A percentile compares a stretch with the other conserved stretches of the same genome.
Conservation (phyloP, 2,888 invertebrate species). For the Encarsia formosa region DNA sequence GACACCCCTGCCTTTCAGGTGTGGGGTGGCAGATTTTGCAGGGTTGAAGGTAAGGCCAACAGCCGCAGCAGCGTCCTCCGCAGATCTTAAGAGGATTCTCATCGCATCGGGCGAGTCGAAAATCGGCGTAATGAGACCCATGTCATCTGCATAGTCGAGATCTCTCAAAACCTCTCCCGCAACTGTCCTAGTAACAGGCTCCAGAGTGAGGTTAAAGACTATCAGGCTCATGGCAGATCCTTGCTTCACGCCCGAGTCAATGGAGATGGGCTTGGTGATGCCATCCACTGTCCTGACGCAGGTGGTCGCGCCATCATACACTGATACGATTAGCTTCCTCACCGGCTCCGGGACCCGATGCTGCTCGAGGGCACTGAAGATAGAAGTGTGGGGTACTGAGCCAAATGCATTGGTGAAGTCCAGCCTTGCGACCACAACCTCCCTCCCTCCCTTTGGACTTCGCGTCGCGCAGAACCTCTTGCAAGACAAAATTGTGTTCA, state of each 20-base stretch:
- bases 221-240: slow-evolving; percentile 42
- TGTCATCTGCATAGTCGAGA: slow-evolving; percentile 28
- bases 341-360: slow-evolving; percentile 17
- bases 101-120: slow-evolving; percentile 30
- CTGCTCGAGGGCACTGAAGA: slow-evolving; percentile 26
- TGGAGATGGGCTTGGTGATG: slow-evolving; percentile 28
- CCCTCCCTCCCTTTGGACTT: slow-evolving; percentile 7
- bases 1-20: slow-evolving; percentile 24
- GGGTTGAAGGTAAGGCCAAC: slow-evolving; percentile 37
- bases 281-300: slow-evolving; percentile 25
- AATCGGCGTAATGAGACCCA: slow-evolving; percentile 18
- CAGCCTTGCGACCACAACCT: slow-evolving; percentile 40
- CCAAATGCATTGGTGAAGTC: slow-evolving; percentile 47
- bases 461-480: slow-evolving; percentile 34
- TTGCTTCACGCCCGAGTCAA: slow-evolving; percentile 39
- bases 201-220: slow-evolving; percentile 42
- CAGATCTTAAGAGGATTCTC: slow-evolving; percentile 4
- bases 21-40: slow-evolving; percentile 35
- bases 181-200: slow-evolving; percentile 29
- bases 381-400: slow-evolving; percentile 40
- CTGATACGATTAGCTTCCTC: slow-evolving; percentile 17
- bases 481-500: slow-evolving; percentile 44
- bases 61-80: slow-evolving; percentile 11
- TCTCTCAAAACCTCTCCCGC: slow-evolving; percentile 4
- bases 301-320: slow-evolving; percentile 28